Evolutionary conservation across 2,113 vertebrate species (phyloP), one percentile per base, ranked within the genome.

Genomic region (Prochilodus magdalenae): DNA sequence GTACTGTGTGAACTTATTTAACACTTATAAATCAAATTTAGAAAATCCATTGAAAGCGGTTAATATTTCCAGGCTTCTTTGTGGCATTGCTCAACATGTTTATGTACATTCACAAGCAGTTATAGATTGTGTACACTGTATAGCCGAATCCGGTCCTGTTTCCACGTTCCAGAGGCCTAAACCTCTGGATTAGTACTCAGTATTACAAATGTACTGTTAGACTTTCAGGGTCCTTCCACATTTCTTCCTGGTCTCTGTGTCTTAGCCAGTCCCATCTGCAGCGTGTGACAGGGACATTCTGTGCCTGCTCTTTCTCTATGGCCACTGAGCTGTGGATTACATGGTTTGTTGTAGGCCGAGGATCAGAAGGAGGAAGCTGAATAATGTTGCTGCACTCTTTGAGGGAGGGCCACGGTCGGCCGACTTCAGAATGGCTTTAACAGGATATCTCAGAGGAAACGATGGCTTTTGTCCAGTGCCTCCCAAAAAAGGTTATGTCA

Each of bases 311-410:
- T 93, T 93, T 94, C 91, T 94, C 91, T 90, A 90, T 92, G 92
- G 88, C 90, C 92, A 93, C 89, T 94, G 90, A 94, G 92, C 93
- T 93, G 92, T 93, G 91, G 93, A 92, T 92, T 91, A 90, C 92
- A 92, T 90, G 92, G 92, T 93, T 93, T 94, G 93, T 93, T 94
- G 92, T 94, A 92, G 89, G 90, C 87, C 86, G 88, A 87, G 93
- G 92, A 94, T 94, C 93, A 94, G 92, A 93, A 89, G 90, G 91
- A 93, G 91, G 92, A 93, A 92, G 91, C 91, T 93, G 94, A 94
- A 94, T 94, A 93, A 93, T 94, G 93, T 92, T 92, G 90, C 90
- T 91, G 88, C 87, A 85, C 89, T 92, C 92, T 94, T 88, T 93
- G 92, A 93, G 92, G 89, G 89, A 90, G 91, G 89, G 86, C 90